Evolutionary conservation across 2,113 vertebrate genomes (phyloP), one percentile per base, ranked within the genome.

Genomic region (Colaptes auratus): DNA sequence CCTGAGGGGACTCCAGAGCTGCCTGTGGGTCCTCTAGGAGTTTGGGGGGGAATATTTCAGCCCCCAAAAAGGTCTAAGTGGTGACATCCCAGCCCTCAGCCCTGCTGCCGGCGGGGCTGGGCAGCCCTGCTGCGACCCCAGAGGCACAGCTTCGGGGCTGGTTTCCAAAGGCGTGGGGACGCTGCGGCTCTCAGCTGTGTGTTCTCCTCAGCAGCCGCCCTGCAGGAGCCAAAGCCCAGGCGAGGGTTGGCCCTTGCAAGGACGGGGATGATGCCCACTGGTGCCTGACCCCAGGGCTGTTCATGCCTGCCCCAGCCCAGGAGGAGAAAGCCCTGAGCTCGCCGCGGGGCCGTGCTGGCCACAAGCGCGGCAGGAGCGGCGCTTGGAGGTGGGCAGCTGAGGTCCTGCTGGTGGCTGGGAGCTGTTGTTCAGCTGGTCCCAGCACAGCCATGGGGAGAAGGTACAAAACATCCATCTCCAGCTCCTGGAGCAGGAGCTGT

Each of bases 381-480:
- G n/a, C n/a, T n/a, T 30, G 33, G 52, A 33, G 24, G 33, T 10
- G 72, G 56, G 33, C 33, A 44, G 61, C 6, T 6, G 21, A 77
- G 65, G 58, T 27, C 52, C 44, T 81, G 79, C 63, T 33, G 72
- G 31, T 24, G 78, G 28, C 35, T 7, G 2, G 66, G 9, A 46
- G 23, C 46, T 9, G 35, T 14, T 9, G 35, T 14, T 42, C 44
- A 7, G 46, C 67, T 24, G 58, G 12, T 58, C 79, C 66, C 61
- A 35, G 72, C 25, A 11, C 36, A 6, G 20, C 61, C 15, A 4
- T 6, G n/a, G 81, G 4, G 58, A 77, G 24, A 10, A 17, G 33
- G 6, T 18, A 5, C 0, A 5, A 33, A 56, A 2, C 2, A 4
- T 20, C n/a, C 10, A 0, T 6, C 56, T 42, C 33, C 52, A 69